Evolutionary conservation across 2,888 invertebrate genomes (phyloP).

Genomic region (Amphimallon solstitiale): DNA sequence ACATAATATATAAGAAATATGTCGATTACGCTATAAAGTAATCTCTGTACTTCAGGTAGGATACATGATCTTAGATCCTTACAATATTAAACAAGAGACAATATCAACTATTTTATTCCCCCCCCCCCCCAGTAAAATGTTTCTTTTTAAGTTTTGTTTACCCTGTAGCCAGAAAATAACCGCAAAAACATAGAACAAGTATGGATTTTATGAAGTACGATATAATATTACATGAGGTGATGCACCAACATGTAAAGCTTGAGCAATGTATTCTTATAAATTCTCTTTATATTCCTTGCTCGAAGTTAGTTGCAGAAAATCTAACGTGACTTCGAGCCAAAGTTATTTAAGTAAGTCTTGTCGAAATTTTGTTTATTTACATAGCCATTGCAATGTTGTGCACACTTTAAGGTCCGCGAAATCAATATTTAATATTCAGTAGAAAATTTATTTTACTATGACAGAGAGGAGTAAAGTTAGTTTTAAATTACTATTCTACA

Average conservation of each 20-base stretch:
- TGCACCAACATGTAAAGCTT: background rate
- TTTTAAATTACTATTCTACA: background rate
- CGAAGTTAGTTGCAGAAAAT: conserved; percentile 15
- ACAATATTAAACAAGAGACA: too few relatives aligned
- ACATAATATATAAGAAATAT: too few relatives aligned
- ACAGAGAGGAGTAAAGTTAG: background rate
- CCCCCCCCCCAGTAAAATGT: too few relatives aligned
- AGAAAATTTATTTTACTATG: conserved; percentile 1
- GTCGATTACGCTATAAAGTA: too few relatives aligned
- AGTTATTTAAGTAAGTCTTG: conserved; percentile 25
- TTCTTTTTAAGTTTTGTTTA: too few relatives aligned
- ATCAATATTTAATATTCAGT: conserved; percentile 28
- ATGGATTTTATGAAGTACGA: background rate
- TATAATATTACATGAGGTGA: background rate
- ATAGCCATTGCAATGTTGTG: conserved; percentile 27
- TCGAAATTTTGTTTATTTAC: conserved; percentile 30
- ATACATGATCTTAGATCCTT: too few relatives aligned
- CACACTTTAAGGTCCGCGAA: background rate
- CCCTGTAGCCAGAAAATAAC: background rate
- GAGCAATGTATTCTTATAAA: conserved; percentile 8
- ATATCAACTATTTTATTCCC: too few relatives aligned
- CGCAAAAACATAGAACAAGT: background rate
- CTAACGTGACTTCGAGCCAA: conserved; percentile 20
- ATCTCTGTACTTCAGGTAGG: too few relatives aligned
- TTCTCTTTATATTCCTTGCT: conserved; percentile 20